Conservation (phyloP, 2,113 vertebrate genomes). For the Amia ocellicauda region DNA sequence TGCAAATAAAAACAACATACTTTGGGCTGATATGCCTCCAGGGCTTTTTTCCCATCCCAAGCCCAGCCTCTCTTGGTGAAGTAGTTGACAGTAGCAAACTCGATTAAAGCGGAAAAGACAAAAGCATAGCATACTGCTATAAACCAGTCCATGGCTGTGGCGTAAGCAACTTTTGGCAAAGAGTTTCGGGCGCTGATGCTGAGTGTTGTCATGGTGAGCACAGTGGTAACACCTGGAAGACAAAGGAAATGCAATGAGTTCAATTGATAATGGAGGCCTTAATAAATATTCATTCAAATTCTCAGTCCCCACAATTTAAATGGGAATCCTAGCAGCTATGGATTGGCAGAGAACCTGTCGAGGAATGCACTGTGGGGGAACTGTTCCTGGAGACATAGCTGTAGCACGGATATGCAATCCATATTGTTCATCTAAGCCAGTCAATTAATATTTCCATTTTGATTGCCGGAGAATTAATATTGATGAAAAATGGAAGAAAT, state of each 20-base stretch:
- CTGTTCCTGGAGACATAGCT: no score
- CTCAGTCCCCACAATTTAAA: no score
- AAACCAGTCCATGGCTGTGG: slow-evolving; percentile 99
- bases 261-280: no score
- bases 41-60: slow-evolving; percentile 97
- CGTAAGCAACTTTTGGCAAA: slow-evolving; percentile 94
- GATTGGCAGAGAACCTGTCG: no score
- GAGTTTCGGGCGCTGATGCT: slow-evolving; percentile 97
- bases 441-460: slow-evolving; percentile 37
- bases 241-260: slow-evolving; percentile 16
- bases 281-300: no score
- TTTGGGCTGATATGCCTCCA: slow-evolving; percentile 91
- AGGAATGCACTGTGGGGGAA: no score
- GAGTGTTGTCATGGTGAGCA: slow-evolving; percentile 96
- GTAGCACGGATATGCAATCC: slow-evolving; percentile 30
- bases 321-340: no score
- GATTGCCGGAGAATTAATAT: slow-evolving; percentile 24
- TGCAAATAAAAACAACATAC: slow-evolving; percentile 45
- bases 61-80: slow-evolving; percentile 98
- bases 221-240: slow-evolving; percentile 86
- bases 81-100: slow-evolving; percentile 97
- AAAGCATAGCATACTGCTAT: slow-evolving; percentile 97
- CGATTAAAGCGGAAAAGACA: slow-evolving; percentile 94
- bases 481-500: slow-evolving; percentile 24
- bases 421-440: slow-evolving; percentile 21